Percentiles rank a stretch among this genome's conserved stretches.
phyloP scores from a whole-genome alignment of 1,140 invertebrate genomes.

The Manduca sexta region DNA sequence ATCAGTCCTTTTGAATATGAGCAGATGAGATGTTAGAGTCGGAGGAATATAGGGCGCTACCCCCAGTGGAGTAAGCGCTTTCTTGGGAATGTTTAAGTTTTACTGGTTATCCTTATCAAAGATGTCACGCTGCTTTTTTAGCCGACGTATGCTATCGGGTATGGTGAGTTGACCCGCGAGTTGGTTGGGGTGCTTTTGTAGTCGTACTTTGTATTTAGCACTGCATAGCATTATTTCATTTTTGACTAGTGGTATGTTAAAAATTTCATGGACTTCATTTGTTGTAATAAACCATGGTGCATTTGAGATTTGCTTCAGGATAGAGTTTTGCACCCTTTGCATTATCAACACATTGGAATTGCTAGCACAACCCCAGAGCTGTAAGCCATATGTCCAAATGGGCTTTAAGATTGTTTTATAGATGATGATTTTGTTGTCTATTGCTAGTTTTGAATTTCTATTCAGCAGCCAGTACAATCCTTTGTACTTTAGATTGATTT shows the following conservation, averaged over 20 bases:
- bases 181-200: neutral
- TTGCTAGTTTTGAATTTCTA: constrained; percentile 2
- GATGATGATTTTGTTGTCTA: constrained; percentile 8
- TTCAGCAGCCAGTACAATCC: constrained; percentile 2
- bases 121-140: neutral
- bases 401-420: constrained; percentile 5
- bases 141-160: too few relatives aligned
- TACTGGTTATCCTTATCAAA: neutral
- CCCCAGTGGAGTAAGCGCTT: too few relatives aligned
- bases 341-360: constrained; percentile 29
- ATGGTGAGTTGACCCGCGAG: too few relatives aligned
- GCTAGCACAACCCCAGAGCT: constrained; percentile 42
- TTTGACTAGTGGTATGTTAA: constrained; percentile 2
- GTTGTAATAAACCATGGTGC: constrained; percentile 30
- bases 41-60: too few relatives aligned
- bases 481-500: neutral
- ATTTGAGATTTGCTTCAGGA: neutral
- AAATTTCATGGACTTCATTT: constrained; percentile 18
- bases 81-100: too few relatives aligned
- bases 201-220: neutral
- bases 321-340: constrained; percentile 15
- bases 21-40: too few relatives aligned
- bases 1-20: too few relatives aligned
- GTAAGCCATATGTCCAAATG: constrained; percentile 4
- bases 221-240: constrained; percentile 29